Evolutionary conservation across 2,113 vertebrate genomes (phyloP).

Genomic region (Gnathonemus echidnorhynchus): DNA sequence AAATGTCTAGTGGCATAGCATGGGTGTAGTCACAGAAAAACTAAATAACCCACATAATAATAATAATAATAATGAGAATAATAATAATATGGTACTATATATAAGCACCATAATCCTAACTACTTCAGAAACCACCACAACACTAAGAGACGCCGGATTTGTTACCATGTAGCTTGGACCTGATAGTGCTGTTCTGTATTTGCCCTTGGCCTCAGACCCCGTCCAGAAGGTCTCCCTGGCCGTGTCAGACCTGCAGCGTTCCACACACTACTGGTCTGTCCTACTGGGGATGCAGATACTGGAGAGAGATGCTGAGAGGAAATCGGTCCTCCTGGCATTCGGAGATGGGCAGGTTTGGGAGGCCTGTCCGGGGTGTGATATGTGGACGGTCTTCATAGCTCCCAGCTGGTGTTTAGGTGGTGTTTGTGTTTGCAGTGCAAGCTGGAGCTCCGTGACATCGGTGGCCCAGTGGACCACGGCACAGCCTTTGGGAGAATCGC

Average conservation of each 20-base stretch:
- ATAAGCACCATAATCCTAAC: background rate
- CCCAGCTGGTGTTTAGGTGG: background rate
- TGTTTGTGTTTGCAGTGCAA: conserved; percentile 68
- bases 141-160: background rate
- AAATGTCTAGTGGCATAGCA: background rate
- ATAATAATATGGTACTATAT: background rate
- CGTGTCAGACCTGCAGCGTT: conserved; percentile 78
- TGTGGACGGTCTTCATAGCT: background rate
- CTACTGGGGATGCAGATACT: conserved; percentile 85
- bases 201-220: conserved; percentile 61
- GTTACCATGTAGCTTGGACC: background rate
- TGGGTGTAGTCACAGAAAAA: background rate
- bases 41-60: background rate
- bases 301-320: conserved; percentile 69
- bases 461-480: conserved; percentile 69
- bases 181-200: background rate
- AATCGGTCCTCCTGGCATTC: conserved; percentile 75
- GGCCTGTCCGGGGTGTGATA: background rate
- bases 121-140: background rate
- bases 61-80: background rate
- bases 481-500: conserved; percentile 89
- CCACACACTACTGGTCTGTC: conserved; percentile 76
- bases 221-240: conserved; percentile 85
- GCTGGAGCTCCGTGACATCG: conserved; percentile 70
- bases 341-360: conserved; percentile 71